A percentile compares a stretch with the other conserved stretches of the same genome.
These are phyloP conservation scores for Cyphomyrus discorhynchus DNA, from an alignment of 2,113 vertebrate species.

Conservation along the genomic window DNA sequence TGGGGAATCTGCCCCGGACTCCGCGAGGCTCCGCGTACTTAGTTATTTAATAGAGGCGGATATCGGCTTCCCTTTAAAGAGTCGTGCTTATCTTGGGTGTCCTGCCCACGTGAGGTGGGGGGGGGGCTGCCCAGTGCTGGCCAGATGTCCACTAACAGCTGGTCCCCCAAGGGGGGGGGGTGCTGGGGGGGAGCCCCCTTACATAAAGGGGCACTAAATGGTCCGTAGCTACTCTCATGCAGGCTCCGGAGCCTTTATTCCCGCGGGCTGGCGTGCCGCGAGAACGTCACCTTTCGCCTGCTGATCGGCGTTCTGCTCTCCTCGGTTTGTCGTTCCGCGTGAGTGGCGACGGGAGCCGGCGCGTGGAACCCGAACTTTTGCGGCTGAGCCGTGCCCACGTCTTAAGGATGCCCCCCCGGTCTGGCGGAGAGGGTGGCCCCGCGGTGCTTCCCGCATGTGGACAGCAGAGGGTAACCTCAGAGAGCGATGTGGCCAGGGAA, in stretches of 20 bases:
- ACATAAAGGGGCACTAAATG: neutral
- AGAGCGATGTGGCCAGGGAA: neutral
- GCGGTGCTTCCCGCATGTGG: neutral
- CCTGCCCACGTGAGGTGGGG: neutral
- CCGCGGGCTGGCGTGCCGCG: neutral
- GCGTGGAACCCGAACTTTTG: neutral
- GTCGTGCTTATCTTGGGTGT: neutral
- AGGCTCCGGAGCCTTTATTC: neutral
- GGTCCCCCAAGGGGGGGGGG: neutral
- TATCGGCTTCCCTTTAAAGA: neutral
- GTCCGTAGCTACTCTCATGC: neutral
- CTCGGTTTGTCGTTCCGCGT: neutral
- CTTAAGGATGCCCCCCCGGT: neutral
- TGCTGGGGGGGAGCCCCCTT: neutral
- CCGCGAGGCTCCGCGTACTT: neutral
- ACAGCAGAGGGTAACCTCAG: slow-evolving; percentile 26
- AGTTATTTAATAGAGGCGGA: slow-evolving; percentile 9
- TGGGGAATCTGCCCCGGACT: neutral
- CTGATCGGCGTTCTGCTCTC: neutral
- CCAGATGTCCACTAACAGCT: neutral
- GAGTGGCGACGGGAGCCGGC: neutral
- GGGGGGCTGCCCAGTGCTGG: neutral
- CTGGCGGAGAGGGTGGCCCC: neutral
- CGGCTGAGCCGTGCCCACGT: neutral
- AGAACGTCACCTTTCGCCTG: neutral